Evolutionary conservation across 2,797 vertebrate species (phyloP).

Genomic region (Loriculus beryllinus): DNA sequence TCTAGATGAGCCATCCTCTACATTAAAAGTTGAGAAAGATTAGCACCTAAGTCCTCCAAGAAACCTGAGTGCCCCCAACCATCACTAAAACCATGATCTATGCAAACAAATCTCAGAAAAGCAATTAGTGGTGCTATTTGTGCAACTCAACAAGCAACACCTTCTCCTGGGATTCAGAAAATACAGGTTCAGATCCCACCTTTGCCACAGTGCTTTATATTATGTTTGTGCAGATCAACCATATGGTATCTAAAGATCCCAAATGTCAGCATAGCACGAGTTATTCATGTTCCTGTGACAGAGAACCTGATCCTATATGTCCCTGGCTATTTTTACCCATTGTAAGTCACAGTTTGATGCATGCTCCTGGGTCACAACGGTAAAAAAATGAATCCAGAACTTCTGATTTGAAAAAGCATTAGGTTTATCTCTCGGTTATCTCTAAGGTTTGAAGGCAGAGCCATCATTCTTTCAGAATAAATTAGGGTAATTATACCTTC

Average conservation of each 20-base stretch:
- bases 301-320: not conserved
- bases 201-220: not conserved
- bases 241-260: not conserved
- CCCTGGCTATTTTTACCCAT: not conserved
- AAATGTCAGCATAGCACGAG: not conserved
- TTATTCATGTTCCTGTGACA: not conserved
- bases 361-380: not conserved
- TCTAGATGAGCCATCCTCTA: not conserved
- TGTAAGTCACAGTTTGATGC: not conserved
- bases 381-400: not conserved
- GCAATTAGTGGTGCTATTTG: constrained; percentile 10
- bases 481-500: constrained; percentile 9
- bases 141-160: not conserved
- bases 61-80: not conserved
- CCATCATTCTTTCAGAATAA: not conserved
- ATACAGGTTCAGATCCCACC: not conserved
- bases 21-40: not conserved
- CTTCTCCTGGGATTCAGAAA: not conserved
- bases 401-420: not conserved
- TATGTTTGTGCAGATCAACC: not conserved
- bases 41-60: not conserved
- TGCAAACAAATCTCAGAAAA: not conserved
- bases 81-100: not conserved
- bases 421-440: not conserved
- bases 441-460: not conserved